Evolutionary conservation across 2,797 vertebrate species (phyloP).

Genomic region (Alauda arvensis): DNA sequence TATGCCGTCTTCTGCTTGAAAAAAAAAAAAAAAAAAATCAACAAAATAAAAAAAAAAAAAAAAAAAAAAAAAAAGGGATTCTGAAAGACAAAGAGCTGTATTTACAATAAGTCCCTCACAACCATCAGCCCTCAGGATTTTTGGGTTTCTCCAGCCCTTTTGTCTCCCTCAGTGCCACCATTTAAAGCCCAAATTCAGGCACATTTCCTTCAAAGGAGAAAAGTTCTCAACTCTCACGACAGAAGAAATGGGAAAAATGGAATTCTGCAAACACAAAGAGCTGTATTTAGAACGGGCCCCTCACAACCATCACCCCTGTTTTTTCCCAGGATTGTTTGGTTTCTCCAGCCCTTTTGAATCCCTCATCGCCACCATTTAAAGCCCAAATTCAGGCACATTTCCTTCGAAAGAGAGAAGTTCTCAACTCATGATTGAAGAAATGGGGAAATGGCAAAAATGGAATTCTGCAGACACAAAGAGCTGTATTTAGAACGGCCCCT

Average conservation of each 20-base stretch:
- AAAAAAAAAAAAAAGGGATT: neutral
- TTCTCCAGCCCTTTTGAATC: neutral
- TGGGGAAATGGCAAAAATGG: neutral
- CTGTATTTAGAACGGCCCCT: neutral
- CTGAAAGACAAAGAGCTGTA: neutral
- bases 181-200: neutral
- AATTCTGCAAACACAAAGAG: neutral
- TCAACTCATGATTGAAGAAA: neutral
- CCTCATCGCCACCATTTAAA: neutral
- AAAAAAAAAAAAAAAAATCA: too few species aligned
- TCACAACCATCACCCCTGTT: neutral
- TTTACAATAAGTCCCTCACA: neutral
- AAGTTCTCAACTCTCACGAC: neutral
- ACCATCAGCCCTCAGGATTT: neutral
- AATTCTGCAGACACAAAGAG: neutral
- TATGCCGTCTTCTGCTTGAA: too few species aligned
- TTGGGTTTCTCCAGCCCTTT: neutral
- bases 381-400: neutral
- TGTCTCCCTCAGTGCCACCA: neutral
- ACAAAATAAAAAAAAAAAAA: too few species aligned
- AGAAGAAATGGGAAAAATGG: neutral
- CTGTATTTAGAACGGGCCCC: neutral
- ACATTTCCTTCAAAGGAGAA: neutral
- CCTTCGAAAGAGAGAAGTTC: neutral
- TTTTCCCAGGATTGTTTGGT: neutral